phyloP scores from a whole-genome alignment of 2,113 vertebrate species.

The Rhabdornis inornatus region DNA sequence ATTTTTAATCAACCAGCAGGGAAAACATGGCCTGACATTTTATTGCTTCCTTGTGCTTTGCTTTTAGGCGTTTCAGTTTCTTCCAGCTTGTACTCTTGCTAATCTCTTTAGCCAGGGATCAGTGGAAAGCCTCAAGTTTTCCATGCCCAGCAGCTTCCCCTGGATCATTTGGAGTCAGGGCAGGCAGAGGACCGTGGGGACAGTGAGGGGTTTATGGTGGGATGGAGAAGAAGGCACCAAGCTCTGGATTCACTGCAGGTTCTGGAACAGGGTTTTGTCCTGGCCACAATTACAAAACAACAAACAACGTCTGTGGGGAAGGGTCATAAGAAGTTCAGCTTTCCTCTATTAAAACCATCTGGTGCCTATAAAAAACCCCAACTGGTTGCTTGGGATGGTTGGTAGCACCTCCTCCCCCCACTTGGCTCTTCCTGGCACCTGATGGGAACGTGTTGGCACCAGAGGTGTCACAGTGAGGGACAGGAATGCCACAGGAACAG shows the following conservation, averaged over 20 bases:
- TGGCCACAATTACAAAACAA: slow-evolving; percentile 53
- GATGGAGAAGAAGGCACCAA: neutral
- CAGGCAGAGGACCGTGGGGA: neutral
- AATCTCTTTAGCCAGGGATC: neutral
- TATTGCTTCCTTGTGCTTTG: slow-evolving; percentile 29
- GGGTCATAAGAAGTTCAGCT: slow-evolving; percentile 59
- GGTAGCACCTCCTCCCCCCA: slow-evolving; percentile 27
- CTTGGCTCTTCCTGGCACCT: neutral
- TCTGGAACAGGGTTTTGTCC: slow-evolving; percentile 42
- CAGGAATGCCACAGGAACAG: neutral
- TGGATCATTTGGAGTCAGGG: neutral
- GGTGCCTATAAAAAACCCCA: slow-evolving; percentile 45
- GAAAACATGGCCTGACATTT: slow-evolving; percentile 1
- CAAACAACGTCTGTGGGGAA: slow-evolving; percentile 60
- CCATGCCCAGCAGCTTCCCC: neutral
- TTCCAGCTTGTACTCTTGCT: neutral
- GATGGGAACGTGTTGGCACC: fast-evolving
- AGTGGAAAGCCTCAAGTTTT: slow-evolving; percentile 11
- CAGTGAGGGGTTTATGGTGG: neutral
- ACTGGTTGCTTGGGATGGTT: slow-evolving; percentile 34
- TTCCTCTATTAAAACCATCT: slow-evolving; percentile 66
- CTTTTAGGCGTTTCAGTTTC: neutral
- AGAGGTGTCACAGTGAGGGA: neutral
- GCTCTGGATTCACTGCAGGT: slow-evolving; percentile 18
- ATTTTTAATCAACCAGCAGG: slow-evolving; percentile 34